Conservation (phyloP, 2,113 vertebrate genomes). For the Etheostoma spectabile region DNA sequence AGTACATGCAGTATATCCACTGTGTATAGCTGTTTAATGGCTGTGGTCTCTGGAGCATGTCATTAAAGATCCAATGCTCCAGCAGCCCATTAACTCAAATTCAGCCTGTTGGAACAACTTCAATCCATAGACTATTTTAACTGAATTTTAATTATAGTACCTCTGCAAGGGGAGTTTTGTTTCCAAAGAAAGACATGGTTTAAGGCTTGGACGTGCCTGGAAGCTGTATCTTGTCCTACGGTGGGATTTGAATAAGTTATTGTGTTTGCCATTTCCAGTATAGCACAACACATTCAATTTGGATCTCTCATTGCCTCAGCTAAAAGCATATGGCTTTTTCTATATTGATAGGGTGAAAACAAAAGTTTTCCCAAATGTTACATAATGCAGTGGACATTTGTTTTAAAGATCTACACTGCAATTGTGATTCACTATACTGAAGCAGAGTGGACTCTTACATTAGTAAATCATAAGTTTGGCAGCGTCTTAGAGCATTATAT, state of each 20-base stretch:
- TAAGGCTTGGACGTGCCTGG: constrained; percentile 5
- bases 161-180: constrained; percentile 33
- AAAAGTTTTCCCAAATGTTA: not conserved
- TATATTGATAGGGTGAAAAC: constrained; percentile 18
- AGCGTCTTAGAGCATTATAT: constrained; percentile 31
- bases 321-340: constrained; percentile 23
- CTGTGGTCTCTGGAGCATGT: constrained; percentile 46
- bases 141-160: constrained; percentile 63
- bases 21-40: constrained; percentile 47
- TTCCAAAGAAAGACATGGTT: constrained; percentile 24
- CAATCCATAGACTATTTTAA: constrained; percentile 58
- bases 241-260: constrained; percentile 45
- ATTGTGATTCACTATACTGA: constrained; percentile 12
- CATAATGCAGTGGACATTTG: not conserved
- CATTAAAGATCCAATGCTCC: constrained; percentile 58
- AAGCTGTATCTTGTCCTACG: constrained; percentile 2
- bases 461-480: constrained; percentile 21
- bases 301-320: constrained; percentile 6
- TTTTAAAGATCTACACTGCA: too few relatives aligned
- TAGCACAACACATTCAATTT: not conserved
- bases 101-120: constrained; percentile 56
- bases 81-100: constrained; percentile 63
- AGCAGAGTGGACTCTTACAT: not conserved
- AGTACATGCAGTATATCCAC: constrained; percentile 27
- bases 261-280: not conserved